Conservation (phyloP, 2,113 vertebrate species). For the Protobothrops mucrosquamatus region DNA sequence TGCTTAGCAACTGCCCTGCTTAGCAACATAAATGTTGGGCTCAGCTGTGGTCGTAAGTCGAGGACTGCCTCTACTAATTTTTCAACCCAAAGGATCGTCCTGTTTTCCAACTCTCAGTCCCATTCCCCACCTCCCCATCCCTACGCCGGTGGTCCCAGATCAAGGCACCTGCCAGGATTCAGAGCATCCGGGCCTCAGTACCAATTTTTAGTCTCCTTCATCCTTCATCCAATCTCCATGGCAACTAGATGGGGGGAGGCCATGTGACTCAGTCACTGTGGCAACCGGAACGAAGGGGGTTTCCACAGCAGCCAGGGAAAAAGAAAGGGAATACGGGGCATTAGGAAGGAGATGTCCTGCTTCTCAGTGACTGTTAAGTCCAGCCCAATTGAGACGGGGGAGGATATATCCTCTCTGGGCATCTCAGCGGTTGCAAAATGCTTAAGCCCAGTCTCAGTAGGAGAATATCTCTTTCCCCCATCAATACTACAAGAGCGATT, state of each 20-base stretch:
- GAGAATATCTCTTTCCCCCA: neutral
- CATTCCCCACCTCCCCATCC: neutral
- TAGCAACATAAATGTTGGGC: neutral
- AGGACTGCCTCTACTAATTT: neutral
- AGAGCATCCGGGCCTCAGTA: neutral
- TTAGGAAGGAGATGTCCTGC: neutral
- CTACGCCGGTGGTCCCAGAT: neutral
- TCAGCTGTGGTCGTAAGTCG: fast-evolving
- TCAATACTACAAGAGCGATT: neutral
- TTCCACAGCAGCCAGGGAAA: slow-evolving; percentile 20
- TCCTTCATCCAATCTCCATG: slow-evolving; percentile 20
- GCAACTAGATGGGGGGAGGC: slow-evolving; percentile 13
- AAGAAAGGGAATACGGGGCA: neutral
- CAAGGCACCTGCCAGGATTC: neutral
- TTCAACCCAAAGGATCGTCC: neutral
- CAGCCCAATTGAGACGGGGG: neutral
- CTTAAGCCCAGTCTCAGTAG: too few species aligned
- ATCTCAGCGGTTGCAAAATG: neutral
- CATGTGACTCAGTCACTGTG: slow-evolving; percentile 25
- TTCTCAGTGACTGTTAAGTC: neutral
- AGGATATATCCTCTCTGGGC: neutral
- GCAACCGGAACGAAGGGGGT: slow-evolving; percentile 29
- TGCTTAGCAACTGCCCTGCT: neutral
- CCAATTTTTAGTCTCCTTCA: neutral
- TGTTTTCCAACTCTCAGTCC: neutral